Evolutionary conservation across 2,888 invertebrate genomes (phyloP).

Genomic region (Lymantria dispar): DNA sequence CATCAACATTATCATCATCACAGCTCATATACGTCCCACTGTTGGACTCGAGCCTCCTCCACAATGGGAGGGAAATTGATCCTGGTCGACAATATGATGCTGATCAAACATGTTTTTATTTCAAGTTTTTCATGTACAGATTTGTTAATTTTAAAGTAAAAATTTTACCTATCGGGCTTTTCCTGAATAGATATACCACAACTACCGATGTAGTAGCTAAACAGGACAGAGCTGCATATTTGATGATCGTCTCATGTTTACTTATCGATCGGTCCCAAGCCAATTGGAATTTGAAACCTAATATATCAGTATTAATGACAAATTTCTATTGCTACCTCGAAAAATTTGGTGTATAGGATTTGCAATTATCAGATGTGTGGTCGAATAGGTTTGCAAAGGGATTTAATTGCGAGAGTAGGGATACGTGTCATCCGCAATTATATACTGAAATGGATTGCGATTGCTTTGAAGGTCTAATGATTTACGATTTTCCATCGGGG

Average conservation of each 20-base stretch:
- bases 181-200: too few species aligned
- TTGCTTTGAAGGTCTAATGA: background rate
- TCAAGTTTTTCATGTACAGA: too few species aligned
- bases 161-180: too few species aligned
- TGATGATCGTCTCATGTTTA: constrained; percentile 23
- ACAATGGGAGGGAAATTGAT: too few species aligned
- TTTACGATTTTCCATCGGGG: too few species aligned
- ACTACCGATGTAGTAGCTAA: background rate
- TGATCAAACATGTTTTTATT: too few species aligned
- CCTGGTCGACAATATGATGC: too few species aligned
- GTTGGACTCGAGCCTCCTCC: too few species aligned
- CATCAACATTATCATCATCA: too few species aligned
- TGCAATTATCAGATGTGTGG: background rate
- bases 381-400: background rate
- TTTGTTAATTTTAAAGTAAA: too few species aligned
- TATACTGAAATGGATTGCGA: background rate
- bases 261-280: constrained; percentile 12
- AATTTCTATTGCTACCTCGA: background rate
- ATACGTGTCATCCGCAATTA: background rate
- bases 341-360: background rate
- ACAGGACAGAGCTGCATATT: constrained; percentile 25
- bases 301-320: constrained; percentile 4
- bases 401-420: background rate
- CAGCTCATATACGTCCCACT: too few species aligned
- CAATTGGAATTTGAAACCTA: constrained; percentile 8